Evolutionary conservation across 2,113 vertebrate genomes (phyloP).

Genomic region (Hippocampus abdominalis): DNA sequence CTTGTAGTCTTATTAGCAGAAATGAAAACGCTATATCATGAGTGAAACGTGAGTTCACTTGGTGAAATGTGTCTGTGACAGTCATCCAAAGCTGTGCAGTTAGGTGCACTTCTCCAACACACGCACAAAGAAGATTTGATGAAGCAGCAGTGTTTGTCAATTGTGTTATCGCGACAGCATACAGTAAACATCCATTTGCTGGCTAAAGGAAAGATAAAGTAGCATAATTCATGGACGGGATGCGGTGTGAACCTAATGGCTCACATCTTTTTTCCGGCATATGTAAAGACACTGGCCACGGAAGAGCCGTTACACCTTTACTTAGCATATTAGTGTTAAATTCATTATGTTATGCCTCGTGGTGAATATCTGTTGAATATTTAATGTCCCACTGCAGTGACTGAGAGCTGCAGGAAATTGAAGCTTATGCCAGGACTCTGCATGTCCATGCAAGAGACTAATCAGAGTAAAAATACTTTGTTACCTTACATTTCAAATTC

Average conservation of each 20-base stretch:
- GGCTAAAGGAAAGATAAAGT: neutral
- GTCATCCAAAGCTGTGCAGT: neutral
- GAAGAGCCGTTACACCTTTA: neutral
- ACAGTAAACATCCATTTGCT: neutral
- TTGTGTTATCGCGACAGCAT: neutral
- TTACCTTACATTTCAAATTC: too few relatives aligned
- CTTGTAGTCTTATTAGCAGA: neutral
- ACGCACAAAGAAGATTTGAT: neutral
- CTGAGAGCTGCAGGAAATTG: neutral
- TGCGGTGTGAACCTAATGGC: neutral
- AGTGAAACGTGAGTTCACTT: neutral
- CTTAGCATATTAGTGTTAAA: neutral
- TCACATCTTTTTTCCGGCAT: neutral
- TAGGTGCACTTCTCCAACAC: neutral
- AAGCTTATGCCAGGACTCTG: neutral
- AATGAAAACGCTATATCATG: neutral
- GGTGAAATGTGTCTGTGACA: neutral
- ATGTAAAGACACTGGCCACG: neutral
- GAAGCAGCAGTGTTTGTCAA: neutral
- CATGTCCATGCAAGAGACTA: neutral
- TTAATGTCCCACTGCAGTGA: neutral
- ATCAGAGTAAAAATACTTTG: neutral
- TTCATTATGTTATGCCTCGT: neutral
- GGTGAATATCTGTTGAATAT: neutral
- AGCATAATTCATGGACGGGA: too few relatives aligned